A percentile compares a stretch with the other conserved stretches of the same genome.
These are phyloP conservation scores for Takifugu flavidus DNA, from an alignment of 2,113 vertebrate genomes.

Conservation along the genomic window DNA sequence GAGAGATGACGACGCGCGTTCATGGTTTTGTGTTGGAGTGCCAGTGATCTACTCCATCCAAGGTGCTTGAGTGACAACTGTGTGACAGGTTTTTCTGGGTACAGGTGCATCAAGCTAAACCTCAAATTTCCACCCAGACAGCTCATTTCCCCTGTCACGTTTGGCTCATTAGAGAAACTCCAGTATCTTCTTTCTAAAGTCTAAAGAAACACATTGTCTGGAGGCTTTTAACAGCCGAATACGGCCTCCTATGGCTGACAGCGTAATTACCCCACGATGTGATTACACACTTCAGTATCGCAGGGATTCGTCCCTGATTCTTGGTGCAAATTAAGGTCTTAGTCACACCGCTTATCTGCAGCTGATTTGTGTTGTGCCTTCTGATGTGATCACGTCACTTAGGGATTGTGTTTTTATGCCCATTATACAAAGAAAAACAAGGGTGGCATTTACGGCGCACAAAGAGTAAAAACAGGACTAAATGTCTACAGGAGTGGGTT, in stretches of 20 bases:
- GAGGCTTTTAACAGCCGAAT: constrained; percentile 64
- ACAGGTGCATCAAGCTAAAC: constrained; percentile 49
- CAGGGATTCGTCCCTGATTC: constrained; percentile 66
- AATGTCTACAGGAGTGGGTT: background rate
- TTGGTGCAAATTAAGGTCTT: constrained; percentile 65
- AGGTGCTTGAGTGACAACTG: constrained; percentile 62
- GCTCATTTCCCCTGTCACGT: constrained; percentile 55
- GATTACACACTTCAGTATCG: constrained; percentile 68
- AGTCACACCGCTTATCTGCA: constrained; percentile 54
- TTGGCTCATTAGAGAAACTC: constrained; percentile 65
- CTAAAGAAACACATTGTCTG: constrained; percentile 59
- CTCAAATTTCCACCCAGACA: constrained; percentile 69
- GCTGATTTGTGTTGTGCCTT: constrained; percentile 55
- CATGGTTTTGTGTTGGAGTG: constrained; percentile 20
- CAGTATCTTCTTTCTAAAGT: constrained; percentile 30
- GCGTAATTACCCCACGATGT: constrained; percentile 73
- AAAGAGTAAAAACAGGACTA: no score
- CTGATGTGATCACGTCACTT: constrained; percentile 37
- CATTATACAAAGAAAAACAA: constrained; percentile 28
- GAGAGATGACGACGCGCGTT: constrained; percentile 16
- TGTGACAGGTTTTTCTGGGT: constrained; percentile 47
- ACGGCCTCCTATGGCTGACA: constrained; percentile 52
- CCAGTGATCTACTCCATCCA: constrained; percentile 24
- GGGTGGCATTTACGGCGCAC: background rate
- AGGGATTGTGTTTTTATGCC: constrained; percentile 34